phyloP scores from a whole-genome alignment of 92 coral and sea anemone species.

The Phymanthus crucifer region DNA sequence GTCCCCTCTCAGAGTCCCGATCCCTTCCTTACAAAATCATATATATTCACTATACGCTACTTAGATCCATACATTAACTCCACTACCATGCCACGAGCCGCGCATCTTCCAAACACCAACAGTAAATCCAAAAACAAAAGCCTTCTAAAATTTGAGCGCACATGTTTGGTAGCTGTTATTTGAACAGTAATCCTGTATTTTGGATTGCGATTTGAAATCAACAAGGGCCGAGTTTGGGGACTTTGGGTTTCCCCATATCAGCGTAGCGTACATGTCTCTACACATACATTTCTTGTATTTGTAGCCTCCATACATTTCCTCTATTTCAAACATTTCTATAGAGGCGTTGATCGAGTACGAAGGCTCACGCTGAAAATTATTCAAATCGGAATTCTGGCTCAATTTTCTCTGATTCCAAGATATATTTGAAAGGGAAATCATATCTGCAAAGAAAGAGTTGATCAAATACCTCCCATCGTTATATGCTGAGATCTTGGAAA shows the following conservation, averaged over 20 bases:
- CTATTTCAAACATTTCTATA: slow-evolving; percentile 21
- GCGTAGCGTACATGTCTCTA: not conserved
- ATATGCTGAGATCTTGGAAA: slow-evolving; percentile 21
- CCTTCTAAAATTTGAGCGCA: slow-evolving; percentile 24
- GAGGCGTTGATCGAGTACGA: slow-evolving; percentile 5
- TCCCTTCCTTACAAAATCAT: not conserved
- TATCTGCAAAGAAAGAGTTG: not conserved
- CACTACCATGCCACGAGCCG: slow-evolving; percentile 7
- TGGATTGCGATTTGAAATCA: not conserved
- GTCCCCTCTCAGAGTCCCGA: not conserved
- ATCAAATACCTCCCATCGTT: slow-evolving; percentile 20
- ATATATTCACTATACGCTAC: not conserved
- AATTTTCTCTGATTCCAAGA: not conserved
- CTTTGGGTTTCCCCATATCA: not conserved
- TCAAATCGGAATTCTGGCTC: not conserved
- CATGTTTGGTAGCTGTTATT: slow-evolving; percentile 30
- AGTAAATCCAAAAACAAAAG: slow-evolving; percentile 13
- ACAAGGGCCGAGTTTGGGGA: not conserved
- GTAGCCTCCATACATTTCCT: slow-evolving; percentile 15
- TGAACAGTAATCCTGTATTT: slow-evolving; percentile 5
- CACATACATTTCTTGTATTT: slow-evolving; percentile 31
- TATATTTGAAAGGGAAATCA: not conserved
- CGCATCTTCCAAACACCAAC: slow-evolving; percentile 17
- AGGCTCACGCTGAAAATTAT: slow-evolving; percentile 19
- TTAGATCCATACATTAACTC: slow-evolving; percentile 29